phyloP scores from a whole-genome alignment of 1,140 invertebrate genomes.

The Polyergus mexicanus region DNA sequence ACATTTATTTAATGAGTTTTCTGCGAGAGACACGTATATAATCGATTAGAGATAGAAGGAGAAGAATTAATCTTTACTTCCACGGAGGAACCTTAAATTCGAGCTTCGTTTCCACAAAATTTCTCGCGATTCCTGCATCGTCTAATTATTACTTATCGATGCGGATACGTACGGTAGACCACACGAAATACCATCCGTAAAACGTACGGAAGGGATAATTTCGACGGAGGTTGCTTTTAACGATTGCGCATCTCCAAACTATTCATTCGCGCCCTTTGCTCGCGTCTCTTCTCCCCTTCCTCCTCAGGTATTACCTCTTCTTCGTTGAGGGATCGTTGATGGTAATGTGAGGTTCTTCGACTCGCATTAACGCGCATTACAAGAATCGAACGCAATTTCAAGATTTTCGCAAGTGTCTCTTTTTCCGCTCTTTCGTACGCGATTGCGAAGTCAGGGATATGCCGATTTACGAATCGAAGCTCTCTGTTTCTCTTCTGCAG shows the following conservation, averaged over 20 bases:
- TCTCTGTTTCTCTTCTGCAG: neutral
- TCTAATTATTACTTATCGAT: slow-evolving; percentile 57
- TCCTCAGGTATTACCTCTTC: slow-evolving; percentile 15
- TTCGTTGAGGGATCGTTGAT: slow-evolving; percentile 17
- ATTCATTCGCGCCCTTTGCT: slow-evolving; percentile 49
- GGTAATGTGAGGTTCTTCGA: slow-evolving; percentile 11
- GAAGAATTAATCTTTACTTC: neutral
- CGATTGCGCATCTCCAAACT: slow-evolving; percentile 1
- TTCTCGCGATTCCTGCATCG: slow-evolving; percentile 1
- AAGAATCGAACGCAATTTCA: slow-evolving; percentile 27
- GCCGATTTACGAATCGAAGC: neutral
- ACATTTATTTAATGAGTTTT: neutral
- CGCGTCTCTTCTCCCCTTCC: neutral
- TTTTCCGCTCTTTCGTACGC: neutral
- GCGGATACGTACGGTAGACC: slow-evolving; percentile 27
- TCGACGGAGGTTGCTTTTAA: slow-evolving; percentile 31
- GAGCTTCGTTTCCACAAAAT: slow-evolving; percentile 14
- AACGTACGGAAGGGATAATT: slow-evolving; percentile 54
- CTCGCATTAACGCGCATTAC: slow-evolving; percentile 47
- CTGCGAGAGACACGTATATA: neutral
- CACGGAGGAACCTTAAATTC: neutral
- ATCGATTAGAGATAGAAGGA: neutral
- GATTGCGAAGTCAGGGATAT: slow-evolving; percentile 29
- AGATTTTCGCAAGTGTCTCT: slow-evolving; percentile 27
- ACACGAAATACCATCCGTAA: slow-evolving; percentile 28